phyloP scores from a whole-genome alignment of 23 tunicate genomes.

The Trididemnum miniatum region DNA sequence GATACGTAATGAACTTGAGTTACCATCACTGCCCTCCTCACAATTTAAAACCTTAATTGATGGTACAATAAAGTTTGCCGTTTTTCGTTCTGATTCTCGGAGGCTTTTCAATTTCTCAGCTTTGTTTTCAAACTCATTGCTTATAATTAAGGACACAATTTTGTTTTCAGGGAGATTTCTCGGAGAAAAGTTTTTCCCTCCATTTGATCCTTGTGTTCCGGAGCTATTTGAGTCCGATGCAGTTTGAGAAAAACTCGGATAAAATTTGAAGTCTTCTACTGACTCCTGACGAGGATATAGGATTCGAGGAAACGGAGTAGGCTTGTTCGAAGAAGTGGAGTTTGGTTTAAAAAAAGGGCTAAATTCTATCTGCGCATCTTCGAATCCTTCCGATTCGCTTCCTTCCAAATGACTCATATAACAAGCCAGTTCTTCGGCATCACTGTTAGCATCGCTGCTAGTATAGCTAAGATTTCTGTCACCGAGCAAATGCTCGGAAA shows the following conservation, averaged over 20 bases:
- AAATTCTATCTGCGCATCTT: conserved; percentile 20
- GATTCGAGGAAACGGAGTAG: conserved; percentile 6
- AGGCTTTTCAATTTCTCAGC: too few species aligned
- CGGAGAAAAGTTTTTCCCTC: too few species aligned
- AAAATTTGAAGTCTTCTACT: not conserved
- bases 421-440: conserved; percentile 59
- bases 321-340: not conserved
- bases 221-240: not conserved
- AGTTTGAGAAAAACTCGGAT: not conserved
- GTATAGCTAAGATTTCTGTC: conserved; percentile 20
- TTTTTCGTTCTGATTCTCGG: not conserved
- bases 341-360: not conserved
- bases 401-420: conserved; percentile 48
- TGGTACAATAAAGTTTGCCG: not conserved
- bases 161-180: not conserved
- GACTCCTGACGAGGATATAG: not conserved
- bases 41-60: not conserved
- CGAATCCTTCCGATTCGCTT: conserved; percentile 12
- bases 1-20: not conserved
- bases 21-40: not conserved
- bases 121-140: not conserved
- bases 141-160: too few species aligned
- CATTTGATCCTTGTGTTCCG: not conserved
- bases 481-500: not conserved
- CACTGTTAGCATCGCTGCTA: conserved; percentile 68